Evolutionary conservation across 2,113 vertebrate species (phyloP), one percentile per base, ranked within the genome.

Genomic region (Hystrix cristata): DNA sequence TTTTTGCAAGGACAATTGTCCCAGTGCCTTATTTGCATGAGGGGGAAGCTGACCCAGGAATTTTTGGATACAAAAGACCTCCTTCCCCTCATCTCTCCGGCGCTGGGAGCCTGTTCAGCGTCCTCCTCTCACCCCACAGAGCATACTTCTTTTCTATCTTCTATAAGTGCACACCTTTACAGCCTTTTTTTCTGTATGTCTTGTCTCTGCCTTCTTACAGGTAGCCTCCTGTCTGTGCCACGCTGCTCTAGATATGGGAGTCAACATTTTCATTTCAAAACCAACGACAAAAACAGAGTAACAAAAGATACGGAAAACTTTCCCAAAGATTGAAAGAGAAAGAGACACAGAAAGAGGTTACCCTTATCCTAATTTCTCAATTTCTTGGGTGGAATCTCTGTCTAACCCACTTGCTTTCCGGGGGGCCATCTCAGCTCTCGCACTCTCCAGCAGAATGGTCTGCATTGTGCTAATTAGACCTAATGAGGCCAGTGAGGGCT

Each of bases 161-260:
- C 46, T 16, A 9, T 31, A 51, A 51, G 31, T 14, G 7, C 31
- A 78, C 7, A 51, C 46, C 3, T 51, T 29, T 14, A 51, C 25
- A 51, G 25, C 7, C 14, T 29, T 78, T 78, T 29, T 78, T 78
- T 16, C 46, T 29, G 7, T 51, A 7, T 51, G 27, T 51, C 25
- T 78, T 31, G 0, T 78, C 23, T 69, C 60, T 72, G 0, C 11
- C 2, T 46, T 23, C 12, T 60, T 1, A 3, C 2, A 1, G 7
- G 3, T 1, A 59, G 64, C 31, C 16, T 94, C 53, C 62, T 2
- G 5, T 13, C 2, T 69, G 9, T 64, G 14, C 1, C 14, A 23
- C 0, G 1, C 38, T 81, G 38, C 31, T 87, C 31, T 57, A 34
- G 21, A 92, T 48, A 51, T 4, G 31, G 65, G 3, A 72, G 5